Conservation (phyloP, 1,140 invertebrate genomes). For the Mamestra configurata region DNA sequence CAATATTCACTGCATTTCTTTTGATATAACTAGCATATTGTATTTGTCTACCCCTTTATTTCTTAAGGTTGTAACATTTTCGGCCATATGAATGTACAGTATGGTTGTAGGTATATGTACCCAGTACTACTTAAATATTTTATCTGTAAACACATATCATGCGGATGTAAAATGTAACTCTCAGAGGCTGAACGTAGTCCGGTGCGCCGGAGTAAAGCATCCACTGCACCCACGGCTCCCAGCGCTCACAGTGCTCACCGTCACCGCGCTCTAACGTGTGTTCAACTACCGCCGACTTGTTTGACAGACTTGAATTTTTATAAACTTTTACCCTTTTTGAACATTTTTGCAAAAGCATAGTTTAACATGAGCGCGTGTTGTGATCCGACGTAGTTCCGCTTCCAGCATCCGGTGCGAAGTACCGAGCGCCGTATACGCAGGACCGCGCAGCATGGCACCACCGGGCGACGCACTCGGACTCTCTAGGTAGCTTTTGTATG, state of each 20-base stretch:
- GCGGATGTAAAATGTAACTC: constrained; percentile 75
- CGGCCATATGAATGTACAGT: constrained; percentile 81
- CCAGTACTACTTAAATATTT: constrained; percentile 78
- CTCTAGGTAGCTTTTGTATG: constrained; percentile 73
- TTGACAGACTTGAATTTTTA: constrained; percentile 77
- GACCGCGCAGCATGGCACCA: constrained; percentile 30
- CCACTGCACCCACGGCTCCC: constrained; percentile 40
- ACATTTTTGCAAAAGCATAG: constrained; percentile 73
- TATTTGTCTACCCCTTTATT: constrained; percentile 76
- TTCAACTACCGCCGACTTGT: constrained; percentile 58
- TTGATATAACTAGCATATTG: constrained; percentile 79
- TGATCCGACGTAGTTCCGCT: constrained; percentile 48
- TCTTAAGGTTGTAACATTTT: constrained; percentile 81
- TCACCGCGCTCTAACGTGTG: constrained; percentile 69
- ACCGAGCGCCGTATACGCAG: constrained; percentile 64
- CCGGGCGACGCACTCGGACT: neutral
- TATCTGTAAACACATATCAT: constrained; percentile 86
- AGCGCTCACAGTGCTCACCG: constrained; percentile 61
- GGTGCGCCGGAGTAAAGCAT: constrained; percentile 69
- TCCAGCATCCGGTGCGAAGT: constrained; percentile 51
- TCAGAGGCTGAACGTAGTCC: constrained; percentile 79
- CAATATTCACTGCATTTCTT: constrained; percentile 83
- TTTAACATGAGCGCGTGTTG: constrained; percentile 51
- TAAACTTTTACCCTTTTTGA: constrained; percentile 81
- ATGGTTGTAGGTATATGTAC: constrained; percentile 82